A percentile compares a stretch with the other conserved stretches of the same genome.
These are phyloP conservation scores for Sternotherus odoratus DNA, from an alignment of 2,797 vertebrate genomes.

Conservation along the genomic window DNA sequence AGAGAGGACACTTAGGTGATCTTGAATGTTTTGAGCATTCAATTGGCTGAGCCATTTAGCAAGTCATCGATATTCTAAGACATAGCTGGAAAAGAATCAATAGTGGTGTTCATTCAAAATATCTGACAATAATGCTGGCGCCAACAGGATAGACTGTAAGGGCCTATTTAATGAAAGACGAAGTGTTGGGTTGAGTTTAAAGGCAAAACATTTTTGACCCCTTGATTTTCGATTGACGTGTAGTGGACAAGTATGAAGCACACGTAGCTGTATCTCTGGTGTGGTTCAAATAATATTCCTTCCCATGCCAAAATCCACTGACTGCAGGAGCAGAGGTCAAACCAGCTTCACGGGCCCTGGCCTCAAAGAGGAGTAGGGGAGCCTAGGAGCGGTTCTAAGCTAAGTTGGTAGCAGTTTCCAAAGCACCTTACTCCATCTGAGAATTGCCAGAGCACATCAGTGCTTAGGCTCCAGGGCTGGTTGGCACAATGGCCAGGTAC, in stretches of 20 bases:
- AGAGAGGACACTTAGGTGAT: not conserved
- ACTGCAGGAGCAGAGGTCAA: not conserved
- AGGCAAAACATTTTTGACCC: not conserved
- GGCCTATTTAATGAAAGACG: not conserved
- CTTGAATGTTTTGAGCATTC: not conserved
- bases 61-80: not conserved
- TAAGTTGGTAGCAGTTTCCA: not conserved
- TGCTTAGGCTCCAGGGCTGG: not conserved
- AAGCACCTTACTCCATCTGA: not conserved
- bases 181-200: not conserved
- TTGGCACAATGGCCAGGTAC: not conserved
- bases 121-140: too few relatives aligned
- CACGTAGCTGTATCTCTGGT: not conserved
- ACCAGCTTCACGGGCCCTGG: not conserved
- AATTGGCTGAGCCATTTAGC: not conserved
- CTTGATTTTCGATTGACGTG: not conserved
- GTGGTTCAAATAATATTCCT: not conserved
- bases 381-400: not conserved
- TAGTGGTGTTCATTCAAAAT: not conserved
- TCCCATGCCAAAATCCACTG: not conserved
- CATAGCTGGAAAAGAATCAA: not conserved
- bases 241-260: not conserved
- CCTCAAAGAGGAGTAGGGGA: not conserved
- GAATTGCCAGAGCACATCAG: not conserved
- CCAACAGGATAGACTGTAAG: not conserved